These are phyloP conservation scores for Hemitrygon akajei DNA, from an alignment of 2,797 vertebrate species.

Conservation along the genomic window DNA sequence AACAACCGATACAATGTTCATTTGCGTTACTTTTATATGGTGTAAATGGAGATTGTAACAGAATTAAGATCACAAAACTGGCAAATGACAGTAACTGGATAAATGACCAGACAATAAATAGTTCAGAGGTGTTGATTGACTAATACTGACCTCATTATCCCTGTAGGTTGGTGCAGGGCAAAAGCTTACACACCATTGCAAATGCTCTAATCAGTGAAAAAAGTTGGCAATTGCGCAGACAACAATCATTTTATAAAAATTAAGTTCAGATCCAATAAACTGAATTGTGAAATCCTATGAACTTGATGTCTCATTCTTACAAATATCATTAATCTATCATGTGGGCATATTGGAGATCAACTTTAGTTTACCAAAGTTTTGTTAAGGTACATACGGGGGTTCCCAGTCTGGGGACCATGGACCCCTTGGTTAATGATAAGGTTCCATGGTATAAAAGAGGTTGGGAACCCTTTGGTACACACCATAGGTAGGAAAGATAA, in stretches of 20 bases:
- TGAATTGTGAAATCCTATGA: conserved; percentile 3
- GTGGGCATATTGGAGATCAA: neutral
- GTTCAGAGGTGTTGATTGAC: neutral
- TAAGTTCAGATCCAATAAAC: neutral
- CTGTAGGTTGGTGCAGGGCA: neutral
- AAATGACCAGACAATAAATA: neutral
- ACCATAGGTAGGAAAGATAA: neutral
- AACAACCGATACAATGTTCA: neutral
- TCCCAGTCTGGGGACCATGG: no score
- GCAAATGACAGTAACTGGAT: neutral
- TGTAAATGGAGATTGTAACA: neutral
- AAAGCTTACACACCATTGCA: neutral
- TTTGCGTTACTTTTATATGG: neutral
- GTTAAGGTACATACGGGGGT: neutral
- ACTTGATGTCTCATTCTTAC: neutral
- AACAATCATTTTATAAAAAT: neutral
- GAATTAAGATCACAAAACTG: neutral
- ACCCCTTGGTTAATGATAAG: no score
- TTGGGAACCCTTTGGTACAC: no score
- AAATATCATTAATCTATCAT: neutral
- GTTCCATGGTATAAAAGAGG: no score
- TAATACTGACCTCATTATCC: neutral
- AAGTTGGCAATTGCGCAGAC: neutral
- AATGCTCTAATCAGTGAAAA: neutral
- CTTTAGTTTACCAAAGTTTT: neutral